These are phyloP conservation scores for Rhynchopsitta pachyrhyncha DNA, from an alignment of 2,113 vertebrate genomes.

Conservation along the genomic window DNA sequence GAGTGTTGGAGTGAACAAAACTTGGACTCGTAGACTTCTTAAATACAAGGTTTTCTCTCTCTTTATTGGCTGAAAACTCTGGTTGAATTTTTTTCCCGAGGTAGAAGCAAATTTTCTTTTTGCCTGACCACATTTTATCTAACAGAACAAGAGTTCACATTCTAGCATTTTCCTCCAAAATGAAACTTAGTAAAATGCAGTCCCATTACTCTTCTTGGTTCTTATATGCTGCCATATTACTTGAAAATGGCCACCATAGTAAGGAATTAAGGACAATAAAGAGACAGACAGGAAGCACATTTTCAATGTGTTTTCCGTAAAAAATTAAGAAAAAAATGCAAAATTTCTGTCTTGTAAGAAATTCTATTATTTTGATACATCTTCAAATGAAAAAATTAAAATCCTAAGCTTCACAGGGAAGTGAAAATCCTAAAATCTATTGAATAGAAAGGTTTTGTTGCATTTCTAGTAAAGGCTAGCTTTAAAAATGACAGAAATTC, in stretches of 20 bases:
- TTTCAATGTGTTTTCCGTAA: neutral
- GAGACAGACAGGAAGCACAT: rapidly evolving
- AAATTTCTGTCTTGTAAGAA: neutral
- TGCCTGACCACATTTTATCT: neutral
- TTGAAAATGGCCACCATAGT: neutral
- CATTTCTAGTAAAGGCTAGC: neutral
- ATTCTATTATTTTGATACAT: neutral
- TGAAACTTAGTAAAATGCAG: neutral
- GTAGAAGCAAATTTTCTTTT: neutral
- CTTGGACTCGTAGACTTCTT: neutral
- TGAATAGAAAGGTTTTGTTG: neutral
- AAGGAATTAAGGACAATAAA: neutral
- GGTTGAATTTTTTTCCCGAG: rapidly evolving
- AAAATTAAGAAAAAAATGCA: neutral
- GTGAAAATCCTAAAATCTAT: neutral
- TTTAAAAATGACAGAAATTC: neutral
- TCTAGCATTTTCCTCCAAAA: neutral
- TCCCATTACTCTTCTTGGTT: neutral
- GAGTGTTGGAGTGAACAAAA: neutral
- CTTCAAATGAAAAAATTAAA: neutral
- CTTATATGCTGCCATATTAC: neutral
- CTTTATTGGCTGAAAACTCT: rapidly evolving
- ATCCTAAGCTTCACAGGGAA: neutral
- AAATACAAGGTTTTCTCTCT: neutral
- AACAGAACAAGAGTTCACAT: neutral